Base-by-base conservation (phyloP, 2,888 invertebrate species). In the Ypsolopha sequella region DNA sequence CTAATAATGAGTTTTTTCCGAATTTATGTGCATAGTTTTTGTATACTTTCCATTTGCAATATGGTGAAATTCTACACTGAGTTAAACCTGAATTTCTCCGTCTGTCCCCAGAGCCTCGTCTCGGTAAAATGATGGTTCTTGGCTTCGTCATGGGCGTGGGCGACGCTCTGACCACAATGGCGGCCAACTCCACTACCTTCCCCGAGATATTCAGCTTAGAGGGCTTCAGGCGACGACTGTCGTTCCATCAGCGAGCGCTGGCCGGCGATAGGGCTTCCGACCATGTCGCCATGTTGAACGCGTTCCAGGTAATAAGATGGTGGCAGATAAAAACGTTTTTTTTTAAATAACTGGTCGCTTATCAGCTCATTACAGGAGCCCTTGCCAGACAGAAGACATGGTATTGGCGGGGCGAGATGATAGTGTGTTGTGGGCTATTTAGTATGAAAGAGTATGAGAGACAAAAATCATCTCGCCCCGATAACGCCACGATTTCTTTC, bases 71-170 rank as follows among this genome's bases (percentile, higher is more conserved):
- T n/a, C n/a, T n/a, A n/a, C n/a, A n/a, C n/a, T n/a, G n/a, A n/a
- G n/a, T n/a, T n/a, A n/a, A n/a, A n/a, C n/a, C n/a, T n/a, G 13
- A 8, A 14, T 43, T 1, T 41, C n/a, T 41, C 14, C 7, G 14
- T 48, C 6, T 36, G 6, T 45, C 55, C 52, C 0, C 65, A 76
- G 99, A 99, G 66, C 99, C 99, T 0, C 90, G 97, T 0, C 88
- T 99, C 6, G 99, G 99, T 13, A 98, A 98, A 85, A 98, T 98
- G 95, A 92, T 98, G 90, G 94, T 99, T 36, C 87, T 98, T 8
- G 97, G 97, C n/a, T 93, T 95, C 58, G 92, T 97, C 52, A 93
- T 99, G 64, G 92, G 93, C 58, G 93, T 94, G 55, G 97, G 96
- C 0, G 98, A 98, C 72, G 93, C 98, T 0, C 86, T 98, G 49